Percentiles rank a stretch among this genome's conserved stretches.
phyloP scores from a whole-genome alignment of 2,888 invertebrate genomes.

The Synergus laeviventris region DNA sequence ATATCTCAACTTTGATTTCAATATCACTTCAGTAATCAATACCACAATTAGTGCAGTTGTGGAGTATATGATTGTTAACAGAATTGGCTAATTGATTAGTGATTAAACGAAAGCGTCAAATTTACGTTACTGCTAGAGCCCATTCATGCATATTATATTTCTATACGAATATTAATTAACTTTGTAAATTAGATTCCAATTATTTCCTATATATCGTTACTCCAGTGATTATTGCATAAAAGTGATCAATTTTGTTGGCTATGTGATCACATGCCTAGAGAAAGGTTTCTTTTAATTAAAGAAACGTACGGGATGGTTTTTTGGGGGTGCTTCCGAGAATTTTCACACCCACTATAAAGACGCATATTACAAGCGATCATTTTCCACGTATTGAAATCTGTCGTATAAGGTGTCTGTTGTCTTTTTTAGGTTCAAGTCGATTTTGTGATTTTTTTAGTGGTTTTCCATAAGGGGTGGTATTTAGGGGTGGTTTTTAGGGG shows the following conservation, averaged over 20 bases:
- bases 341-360: no score
- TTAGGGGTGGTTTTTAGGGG: no score
- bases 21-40: slow-evolving; percentile 23
- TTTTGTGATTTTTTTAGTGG: no score
- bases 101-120: slow-evolving; percentile 36
- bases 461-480: no score
- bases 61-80: slow-evolving; percentile 16
- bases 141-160: slow-evolving; percentile 21
- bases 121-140: slow-evolving; percentile 18
- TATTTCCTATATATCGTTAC: neutral
- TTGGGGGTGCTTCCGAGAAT: no score
- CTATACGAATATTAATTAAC: slow-evolving; percentile 14
- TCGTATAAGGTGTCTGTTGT: no score
- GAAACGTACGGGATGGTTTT: no score
- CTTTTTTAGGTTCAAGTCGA: no score
- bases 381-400: no score
- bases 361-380: no score
- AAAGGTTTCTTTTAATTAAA: neutral
- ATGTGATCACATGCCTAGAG: neutral
- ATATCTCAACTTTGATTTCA: slow-evolving; percentile 19
- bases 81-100: slow-evolving; percentile 26
- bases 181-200: neutral
- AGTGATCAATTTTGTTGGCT: neutral
- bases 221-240: neutral
- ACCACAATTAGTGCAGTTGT: slow-evolving; percentile 25